These are phyloP conservation scores for Acanthurus tractus DNA, from an alignment of 2,797 vertebrate species.

Conservation along the genomic window DNA sequence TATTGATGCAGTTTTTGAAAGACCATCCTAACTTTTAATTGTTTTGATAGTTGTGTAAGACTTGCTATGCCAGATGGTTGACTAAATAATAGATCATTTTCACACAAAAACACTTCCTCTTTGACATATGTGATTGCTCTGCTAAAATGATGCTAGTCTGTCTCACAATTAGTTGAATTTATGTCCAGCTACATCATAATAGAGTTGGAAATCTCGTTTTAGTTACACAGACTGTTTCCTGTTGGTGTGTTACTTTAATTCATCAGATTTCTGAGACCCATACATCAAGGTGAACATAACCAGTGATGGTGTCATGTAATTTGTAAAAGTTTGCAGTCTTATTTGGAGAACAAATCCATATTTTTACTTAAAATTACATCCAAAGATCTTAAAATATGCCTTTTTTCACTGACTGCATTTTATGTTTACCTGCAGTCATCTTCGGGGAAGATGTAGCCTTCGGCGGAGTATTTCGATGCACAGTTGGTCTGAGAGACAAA, in stretches of 20 bases:
- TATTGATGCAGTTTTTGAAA: neutral
- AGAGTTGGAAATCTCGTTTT: neutral
- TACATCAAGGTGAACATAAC: neutral
- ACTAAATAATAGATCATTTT: too few relatives aligned
- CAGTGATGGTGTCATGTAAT: neutral
- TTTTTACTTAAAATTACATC: neutral
- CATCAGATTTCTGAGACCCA: neutral
- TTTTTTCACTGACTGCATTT: neutral
- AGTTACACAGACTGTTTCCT: neutral
- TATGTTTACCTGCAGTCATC: conserved; percentile 88
- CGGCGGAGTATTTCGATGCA: conserved; percentile 98
- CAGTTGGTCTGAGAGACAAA: conserved; percentile 97
- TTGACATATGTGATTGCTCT: too few relatives aligned
- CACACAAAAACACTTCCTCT: too few relatives aligned
- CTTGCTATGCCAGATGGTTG: too few relatives aligned
- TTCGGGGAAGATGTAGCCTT: conserved; percentile 99
- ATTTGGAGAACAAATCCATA: neutral
- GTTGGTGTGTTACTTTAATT: neutral
- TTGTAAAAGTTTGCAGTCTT: neutral
- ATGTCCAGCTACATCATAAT: too few relatives aligned
- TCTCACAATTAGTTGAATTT: too few relatives aligned
- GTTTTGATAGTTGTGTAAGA: too few relatives aligned
- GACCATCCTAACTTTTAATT: neutral
- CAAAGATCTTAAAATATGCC: too few relatives aligned
- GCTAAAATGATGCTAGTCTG: too few relatives aligned